phyloP scores from a whole-genome alignment of 1,140 invertebrate species.

The Cephus cinctus region DNA sequence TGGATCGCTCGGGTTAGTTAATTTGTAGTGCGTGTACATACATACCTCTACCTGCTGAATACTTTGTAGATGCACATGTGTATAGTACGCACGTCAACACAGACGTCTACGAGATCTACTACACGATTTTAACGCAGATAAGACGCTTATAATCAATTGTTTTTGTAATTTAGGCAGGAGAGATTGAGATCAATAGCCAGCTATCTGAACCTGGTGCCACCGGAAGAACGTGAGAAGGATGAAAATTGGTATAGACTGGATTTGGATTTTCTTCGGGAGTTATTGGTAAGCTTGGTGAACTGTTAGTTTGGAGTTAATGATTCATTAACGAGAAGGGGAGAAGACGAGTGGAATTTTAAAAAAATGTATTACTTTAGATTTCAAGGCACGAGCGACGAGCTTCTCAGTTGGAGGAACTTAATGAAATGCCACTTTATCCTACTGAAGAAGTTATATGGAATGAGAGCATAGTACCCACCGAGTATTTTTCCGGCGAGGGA shows the following conservation, averaged over 20 bases:
- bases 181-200: slow-evolving; percentile 83
- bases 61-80: too few species aligned
- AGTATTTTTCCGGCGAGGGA: slow-evolving; percentile 94
- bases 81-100: too few species aligned
- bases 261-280: slow-evolving; percentile 79
- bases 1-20: slow-evolving; percentile 68
- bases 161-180: slow-evolving; percentile 71
- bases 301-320: not conserved
- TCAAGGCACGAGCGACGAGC: slow-evolving; percentile 84
- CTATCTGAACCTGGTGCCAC: slow-evolving; percentile 83
- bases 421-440: slow-evolving; percentile 98
- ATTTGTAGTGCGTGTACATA: too few species aligned
- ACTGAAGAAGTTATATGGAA: slow-evolving; percentile 99
- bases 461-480: slow-evolving; percentile 96
- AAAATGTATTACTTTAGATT: slow-evolving; percentile 62
- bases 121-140: too few species aligned
- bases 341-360: too few species aligned
- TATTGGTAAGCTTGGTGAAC: slow-evolving; percentile 66
- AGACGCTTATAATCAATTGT: too few species aligned
- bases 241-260: slow-evolving; percentile 75
- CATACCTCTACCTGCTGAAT: too few species aligned
- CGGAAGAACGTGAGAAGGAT: slow-evolving; percentile 66
- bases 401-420: slow-evolving; percentile 93
- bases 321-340: not conserved
- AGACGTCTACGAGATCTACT: too few species aligned